phyloP scores from a whole-genome alignment of 2,113 vertebrate genomes.

The Sylvia atricapilla region DNA sequence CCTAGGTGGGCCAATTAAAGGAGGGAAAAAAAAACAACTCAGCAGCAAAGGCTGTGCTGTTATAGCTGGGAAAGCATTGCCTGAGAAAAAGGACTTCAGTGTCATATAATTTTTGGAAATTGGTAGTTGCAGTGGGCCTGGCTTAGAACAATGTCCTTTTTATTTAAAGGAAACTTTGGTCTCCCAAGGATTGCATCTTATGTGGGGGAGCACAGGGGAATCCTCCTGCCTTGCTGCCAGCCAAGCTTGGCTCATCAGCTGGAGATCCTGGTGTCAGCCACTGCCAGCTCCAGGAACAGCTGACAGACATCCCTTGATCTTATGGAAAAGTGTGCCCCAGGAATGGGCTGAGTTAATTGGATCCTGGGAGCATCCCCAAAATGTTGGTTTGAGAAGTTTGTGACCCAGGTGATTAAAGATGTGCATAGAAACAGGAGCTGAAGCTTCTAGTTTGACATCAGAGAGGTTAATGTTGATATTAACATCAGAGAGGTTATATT shows the following conservation, averaged over 20 bases:
- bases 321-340: neutral
- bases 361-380: neutral
- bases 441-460: neutral
- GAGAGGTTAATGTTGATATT: neutral
- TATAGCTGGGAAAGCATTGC: neutral
- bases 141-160: neutral
- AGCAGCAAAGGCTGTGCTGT: neutral
- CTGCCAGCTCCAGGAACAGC: neutral
- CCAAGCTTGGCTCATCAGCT: neutral
- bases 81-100: neutral
- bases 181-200: neutral
- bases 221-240: neutral
- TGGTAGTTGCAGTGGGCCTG: neutral
- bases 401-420: neutral
- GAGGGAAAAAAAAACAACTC: neutral
- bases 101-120: neutral
- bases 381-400: neutral
- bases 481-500: no score
- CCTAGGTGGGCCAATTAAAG: neutral
- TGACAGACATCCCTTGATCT: neutral
- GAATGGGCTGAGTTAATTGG: neutral
- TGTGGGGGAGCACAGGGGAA: rapidly evolving
- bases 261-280: neutral
- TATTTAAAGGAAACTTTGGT: neutral
- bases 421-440: rapidly evolving